Evolutionary conservation across 1,140 invertebrate species (phyloP).

Genomic region (Pachypsylla venusta): DNA sequence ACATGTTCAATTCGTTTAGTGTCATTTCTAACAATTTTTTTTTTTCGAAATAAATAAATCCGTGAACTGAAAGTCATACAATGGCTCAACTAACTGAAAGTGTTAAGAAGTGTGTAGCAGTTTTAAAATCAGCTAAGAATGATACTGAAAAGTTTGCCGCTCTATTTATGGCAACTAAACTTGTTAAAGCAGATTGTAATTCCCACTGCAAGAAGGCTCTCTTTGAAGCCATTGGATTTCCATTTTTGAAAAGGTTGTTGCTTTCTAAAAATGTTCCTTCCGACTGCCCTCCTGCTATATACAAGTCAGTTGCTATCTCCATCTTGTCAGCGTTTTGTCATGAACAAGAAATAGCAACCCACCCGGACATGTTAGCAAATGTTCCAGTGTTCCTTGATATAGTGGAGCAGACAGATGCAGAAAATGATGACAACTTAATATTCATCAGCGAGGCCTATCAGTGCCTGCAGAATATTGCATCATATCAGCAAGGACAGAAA

Average conservation of each 20-base stretch:
- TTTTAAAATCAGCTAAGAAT: conserved; percentile 56
- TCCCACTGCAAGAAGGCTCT: conserved; percentile 53
- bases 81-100: conserved; percentile 53
- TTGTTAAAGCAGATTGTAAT: conserved; percentile 63
- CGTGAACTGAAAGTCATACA: conserved; percentile 21
- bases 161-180: conserved; percentile 76
- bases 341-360: conserved; percentile 58
- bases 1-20: too few species aligned
- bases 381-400: conserved; percentile 68
- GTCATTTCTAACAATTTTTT: background rate
- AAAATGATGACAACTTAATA: conserved; percentile 61
- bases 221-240: conserved; percentile 74
- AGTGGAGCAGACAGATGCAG: conserved; percentile 59
- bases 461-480: conserved; percentile 62
- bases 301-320: conserved; percentile 75
- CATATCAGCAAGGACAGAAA: conserved; percentile 52
- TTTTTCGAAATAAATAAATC: background rate
- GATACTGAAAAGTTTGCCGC: conserved; percentile 85
- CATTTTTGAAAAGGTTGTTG: conserved; percentile 66
- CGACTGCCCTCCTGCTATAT: conserved; percentile 70
- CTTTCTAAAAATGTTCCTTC: conserved; percentile 53
- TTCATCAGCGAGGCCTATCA: conserved; percentile 77
- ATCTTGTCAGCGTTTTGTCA: conserved; percentile 67
- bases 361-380: conserved; percentile 63
- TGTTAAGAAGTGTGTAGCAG: conserved; percentile 62